Evolutionary conservation across 2,888 invertebrate species (phyloP).

Genomic region (Chironomus tentans): DNA sequence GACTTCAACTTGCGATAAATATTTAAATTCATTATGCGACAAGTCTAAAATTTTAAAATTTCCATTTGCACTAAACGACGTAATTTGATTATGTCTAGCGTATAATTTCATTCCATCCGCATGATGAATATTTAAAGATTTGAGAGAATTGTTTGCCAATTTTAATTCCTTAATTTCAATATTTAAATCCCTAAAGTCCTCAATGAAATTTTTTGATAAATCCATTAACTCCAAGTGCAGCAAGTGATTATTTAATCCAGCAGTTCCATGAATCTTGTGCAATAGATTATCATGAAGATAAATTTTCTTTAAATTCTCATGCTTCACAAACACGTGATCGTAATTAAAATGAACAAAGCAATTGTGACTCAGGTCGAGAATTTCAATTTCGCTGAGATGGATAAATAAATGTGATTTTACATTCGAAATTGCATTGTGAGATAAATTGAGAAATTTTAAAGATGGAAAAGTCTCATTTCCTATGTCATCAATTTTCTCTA

Average conservation of each 20-base stretch:
- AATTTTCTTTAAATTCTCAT: constrained; percentile 17
- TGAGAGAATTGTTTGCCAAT: neutral
- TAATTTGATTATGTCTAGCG: neutral
- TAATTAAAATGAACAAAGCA: neutral
- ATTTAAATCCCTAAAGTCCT: neutral
- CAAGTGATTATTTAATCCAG: neutral
- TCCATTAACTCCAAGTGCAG: neutral
- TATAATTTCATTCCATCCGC: neutral
- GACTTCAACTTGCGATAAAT: neutral
- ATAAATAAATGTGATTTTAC: neutral
- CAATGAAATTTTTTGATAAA: neutral
- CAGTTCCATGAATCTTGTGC: neutral
- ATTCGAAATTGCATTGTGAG: neutral
- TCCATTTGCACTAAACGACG: neutral
- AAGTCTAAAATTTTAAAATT: neutral
- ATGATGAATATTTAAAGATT: neutral
- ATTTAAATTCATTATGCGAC: neutral
- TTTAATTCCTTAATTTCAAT: neutral
- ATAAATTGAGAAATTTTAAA: constrained; percentile 2
- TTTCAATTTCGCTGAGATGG: constrained; percentile 8
- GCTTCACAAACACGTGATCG: constrained; percentile 2
- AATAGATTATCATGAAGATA: constrained; percentile 4
- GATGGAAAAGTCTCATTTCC: constrained; percentile 23
- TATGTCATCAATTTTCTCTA: constrained; percentile 7
- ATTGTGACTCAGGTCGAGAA: constrained; percentile 9